Evolutionary conservation across 1,140 invertebrate species (phyloP).

Genomic region (Lepidurus apus): DNA sequence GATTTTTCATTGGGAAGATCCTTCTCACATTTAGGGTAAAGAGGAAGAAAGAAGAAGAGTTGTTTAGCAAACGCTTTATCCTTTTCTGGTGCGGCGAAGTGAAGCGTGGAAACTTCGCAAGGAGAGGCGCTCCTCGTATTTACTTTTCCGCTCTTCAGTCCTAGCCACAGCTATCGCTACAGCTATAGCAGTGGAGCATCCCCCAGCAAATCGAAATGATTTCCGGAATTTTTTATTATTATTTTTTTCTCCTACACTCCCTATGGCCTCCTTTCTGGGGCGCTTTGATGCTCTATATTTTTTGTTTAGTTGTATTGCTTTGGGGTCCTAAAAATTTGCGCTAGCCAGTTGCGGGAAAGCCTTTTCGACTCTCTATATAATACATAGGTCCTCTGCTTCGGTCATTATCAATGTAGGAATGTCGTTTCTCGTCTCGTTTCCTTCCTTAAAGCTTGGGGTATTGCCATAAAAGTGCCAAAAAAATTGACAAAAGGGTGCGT

Average conservation of each 20-base stretch:
- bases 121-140: background rate
- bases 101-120: conserved; percentile 15
- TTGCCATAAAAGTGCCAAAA: background rate
- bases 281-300: background rate
- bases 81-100: background rate
- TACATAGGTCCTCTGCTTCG: background rate
- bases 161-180: background rate
- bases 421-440: background rate
- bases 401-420: background rate
- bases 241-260: background rate
- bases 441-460: background rate
- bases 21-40: background rate
- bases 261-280: background rate
- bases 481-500: background rate
- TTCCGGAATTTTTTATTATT: background rate
- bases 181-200: background rate
- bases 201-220: background rate
- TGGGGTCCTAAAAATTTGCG: background rate
- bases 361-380: background rate
- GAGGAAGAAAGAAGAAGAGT: background rate
- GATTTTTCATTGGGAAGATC: background rate
- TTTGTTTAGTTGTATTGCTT: background rate
- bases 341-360: background rate
- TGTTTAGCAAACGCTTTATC: conserved; percentile 19
- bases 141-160: background rate